These are phyloP conservation scores for Amiota communis DNA, from an alignment of 2,888 invertebrate genomes.

Conservation along the genomic window DNA sequence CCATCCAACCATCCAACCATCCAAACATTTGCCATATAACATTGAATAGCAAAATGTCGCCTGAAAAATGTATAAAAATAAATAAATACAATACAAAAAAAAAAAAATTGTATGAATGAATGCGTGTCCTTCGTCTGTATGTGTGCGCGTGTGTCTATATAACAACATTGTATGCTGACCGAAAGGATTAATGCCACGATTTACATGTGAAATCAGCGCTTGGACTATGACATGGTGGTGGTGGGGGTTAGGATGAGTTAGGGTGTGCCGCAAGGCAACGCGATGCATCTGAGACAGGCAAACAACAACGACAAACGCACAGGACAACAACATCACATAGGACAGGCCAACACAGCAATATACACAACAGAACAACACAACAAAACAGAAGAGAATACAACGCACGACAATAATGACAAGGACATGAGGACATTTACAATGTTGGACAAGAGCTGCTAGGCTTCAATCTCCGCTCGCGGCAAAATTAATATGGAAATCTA, in stretches of 20 bases:
- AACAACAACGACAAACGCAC: neutral
- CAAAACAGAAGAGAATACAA: neutral
- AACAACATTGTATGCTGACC: conserved; percentile 25
- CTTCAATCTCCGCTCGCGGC: neutral
- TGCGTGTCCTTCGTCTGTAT: neutral
- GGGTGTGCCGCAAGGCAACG: too few species aligned
- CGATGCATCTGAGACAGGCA: too few species aligned
- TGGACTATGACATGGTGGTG: neutral
- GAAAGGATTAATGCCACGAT: conserved; percentile 30
- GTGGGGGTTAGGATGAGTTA: too few species aligned
- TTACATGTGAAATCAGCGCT: conserved; percentile 28
- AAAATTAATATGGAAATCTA: neutral
- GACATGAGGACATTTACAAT: conserved; percentile 10
- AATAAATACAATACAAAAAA: conserved; percentile 3
- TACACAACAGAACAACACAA: conserved; percentile 5
- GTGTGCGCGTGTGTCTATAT: conserved; percentile 8
- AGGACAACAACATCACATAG: neutral
- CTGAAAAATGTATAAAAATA: neutral
- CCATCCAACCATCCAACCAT: neutral
- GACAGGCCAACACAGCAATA: neutral
- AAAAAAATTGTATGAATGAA: neutral
- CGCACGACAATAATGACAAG: neutral
- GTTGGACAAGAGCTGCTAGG: neutral
- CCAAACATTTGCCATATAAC: neutral
- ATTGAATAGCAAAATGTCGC: conserved; percentile 22